These are phyloP conservation scores for Chrysochloris asiatica DNA, from an alignment of 2,113 vertebrate species.

Conservation along the genomic window DNA sequence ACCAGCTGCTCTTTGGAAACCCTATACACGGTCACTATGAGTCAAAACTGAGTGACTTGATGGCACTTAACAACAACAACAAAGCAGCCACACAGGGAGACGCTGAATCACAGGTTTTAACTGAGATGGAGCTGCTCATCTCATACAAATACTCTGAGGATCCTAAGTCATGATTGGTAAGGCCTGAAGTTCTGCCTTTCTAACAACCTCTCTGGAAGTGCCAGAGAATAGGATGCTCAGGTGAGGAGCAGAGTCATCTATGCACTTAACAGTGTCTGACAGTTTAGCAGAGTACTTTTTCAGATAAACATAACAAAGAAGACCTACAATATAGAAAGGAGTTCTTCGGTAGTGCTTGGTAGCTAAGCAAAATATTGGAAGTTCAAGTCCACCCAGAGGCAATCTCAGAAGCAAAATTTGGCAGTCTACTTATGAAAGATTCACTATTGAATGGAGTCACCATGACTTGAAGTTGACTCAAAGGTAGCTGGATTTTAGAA, in stretches of 20 bases:
- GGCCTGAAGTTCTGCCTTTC: not conserved
- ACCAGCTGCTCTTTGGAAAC: too few relatives aligned
- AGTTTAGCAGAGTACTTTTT: not conserved
- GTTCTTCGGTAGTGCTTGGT: not conserved
- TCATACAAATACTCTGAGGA: fast-evolving
- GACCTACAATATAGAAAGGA: not conserved
- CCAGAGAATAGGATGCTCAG: not conserved
- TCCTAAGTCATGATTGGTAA: not conserved
- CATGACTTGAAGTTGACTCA: not conserved
- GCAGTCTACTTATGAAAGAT: not conserved
- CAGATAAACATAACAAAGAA: not conserved
- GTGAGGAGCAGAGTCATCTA: not conserved
- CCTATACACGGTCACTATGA: too few relatives aligned
- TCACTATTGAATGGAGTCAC: not conserved
- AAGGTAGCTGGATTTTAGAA: not conserved
- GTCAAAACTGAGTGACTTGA: too few relatives aligned
- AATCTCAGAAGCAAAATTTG: not conserved
- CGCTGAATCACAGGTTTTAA: not conserved
- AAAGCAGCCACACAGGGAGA: not conserved
- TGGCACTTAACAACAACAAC: too few relatives aligned
- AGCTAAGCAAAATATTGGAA: not conserved
- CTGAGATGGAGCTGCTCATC: not conserved
- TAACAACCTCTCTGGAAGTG: too few relatives aligned
- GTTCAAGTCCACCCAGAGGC: not conserved
- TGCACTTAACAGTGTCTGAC: not conserved